Evolutionary conservation across 2,797 vertebrate genomes (phyloP), one percentile per base, ranked within the genome.

Genomic region (Tragelaphus eurycerus): DNA sequence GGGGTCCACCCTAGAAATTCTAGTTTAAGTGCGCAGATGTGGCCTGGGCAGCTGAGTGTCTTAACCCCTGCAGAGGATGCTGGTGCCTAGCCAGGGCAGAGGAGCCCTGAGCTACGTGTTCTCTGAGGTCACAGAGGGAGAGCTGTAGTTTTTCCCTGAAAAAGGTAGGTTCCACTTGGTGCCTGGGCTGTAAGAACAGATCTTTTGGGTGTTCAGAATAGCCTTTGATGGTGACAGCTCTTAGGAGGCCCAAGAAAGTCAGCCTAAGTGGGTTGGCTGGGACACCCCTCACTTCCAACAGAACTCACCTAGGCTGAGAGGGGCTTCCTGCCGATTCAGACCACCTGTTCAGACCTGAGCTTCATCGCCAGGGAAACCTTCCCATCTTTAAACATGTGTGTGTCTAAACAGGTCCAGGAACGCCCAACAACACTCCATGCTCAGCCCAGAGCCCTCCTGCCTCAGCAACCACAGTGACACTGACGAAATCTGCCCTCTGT

Each of bases 91-190:
- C 8, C 43, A 23, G 71, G 23, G 4, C 21, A 7, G 12, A 82
- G 4, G 9, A 79, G 8, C 3, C n/a, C 57, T 76, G 43, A 78
- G 16, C 3, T 27, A 4, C 3, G 0, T 2, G 16, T 21, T n/a
- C 64, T 46, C 19, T 21, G 57, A 43, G 54, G 82, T 13, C n/a
- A 31, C 55, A 27, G 50, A 64, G 38, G 48, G 76, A 54, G 81
- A 38, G 6, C 7, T 50, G 31, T 29, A n/a, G 13, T 50, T 23
- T 46, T 48, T 21, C n/a, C 54, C 23, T 5, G 7, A 8, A 6
- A 12, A 13, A 46, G 4, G 3, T 57, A 31, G 8, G n/a, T 21
- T 16, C 25, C 14, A 12, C 4, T 2, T 34, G 74, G 48, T 27
- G 2, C 46, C 43, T 7, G 54, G 7, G 13, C 67, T 12, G 2